phyloP scores from a whole-genome alignment of 2,797 vertebrate species.

The Chiroxiphia lanceolata region DNA sequence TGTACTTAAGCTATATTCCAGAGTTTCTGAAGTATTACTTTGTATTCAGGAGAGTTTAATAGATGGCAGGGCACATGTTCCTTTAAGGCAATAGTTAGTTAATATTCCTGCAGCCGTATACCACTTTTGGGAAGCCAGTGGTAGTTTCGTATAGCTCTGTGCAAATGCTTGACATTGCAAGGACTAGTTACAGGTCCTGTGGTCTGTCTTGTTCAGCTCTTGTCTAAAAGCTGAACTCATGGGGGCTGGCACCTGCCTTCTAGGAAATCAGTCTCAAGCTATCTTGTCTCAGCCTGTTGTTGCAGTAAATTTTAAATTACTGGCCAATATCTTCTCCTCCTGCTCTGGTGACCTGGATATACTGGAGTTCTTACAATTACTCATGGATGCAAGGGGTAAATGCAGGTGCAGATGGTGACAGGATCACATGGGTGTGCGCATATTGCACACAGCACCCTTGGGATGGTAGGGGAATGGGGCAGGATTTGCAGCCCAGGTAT shows the following conservation, averaged over 20 bases:
- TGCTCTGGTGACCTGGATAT: background rate
- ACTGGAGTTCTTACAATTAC: fast-evolving
- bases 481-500: background rate
- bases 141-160: background rate
- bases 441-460: background rate
- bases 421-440: fast-evolving
- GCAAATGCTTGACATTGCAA: background rate
- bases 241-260: background rate
- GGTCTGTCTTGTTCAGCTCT: background rate
- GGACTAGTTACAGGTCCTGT: background rate
- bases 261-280: background rate
- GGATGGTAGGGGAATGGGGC: background rate
- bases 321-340: background rate
- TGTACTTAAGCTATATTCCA: background rate
- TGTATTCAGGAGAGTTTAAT: background rate
- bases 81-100: background rate
- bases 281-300: background rate
- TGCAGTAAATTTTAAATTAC: background rate
- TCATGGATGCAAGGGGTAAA: background rate
- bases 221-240: background rate
- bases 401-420: fast-evolving
- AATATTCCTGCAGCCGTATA: background rate
- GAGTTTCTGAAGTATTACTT: background rate
- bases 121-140: background rate
- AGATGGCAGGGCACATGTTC: background rate